Base-by-base conservation (phyloP, 2,797 vertebrate genomes). In the Sphaeramia orbicularis region DNA sequence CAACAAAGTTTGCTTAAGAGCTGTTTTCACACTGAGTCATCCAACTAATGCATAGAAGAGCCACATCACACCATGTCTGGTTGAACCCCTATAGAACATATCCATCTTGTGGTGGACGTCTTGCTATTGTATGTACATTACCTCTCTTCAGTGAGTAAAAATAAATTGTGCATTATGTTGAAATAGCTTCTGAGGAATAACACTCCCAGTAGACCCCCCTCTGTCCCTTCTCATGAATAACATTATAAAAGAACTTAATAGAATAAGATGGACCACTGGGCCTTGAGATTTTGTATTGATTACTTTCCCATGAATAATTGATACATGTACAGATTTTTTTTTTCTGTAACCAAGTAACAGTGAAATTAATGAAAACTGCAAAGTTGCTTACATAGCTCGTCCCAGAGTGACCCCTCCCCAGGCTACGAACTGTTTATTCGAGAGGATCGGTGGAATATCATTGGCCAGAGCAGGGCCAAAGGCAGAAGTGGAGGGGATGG, bases 401-500 rank as follows among this genome's bases (percentile, higher is more conserved):
- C 96, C 96, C 16, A 99, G 89, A 5, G 93, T 87, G 51, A 99
- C 95, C 6, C 97, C 96, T 87, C 97, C 98, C 98, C 98, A 99
- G 13, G 95, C 90, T 76, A 99, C 78, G 47, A 96, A 97, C 51
- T 99, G 97, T 81, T 96, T 98, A 87, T 99, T 99, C 64, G 98
- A 97, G 10, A 99, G 96, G 79, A 99, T 96, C 0, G 95, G 94
- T 4, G 96, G 96, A 55, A 95, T 81, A 49, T 95, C 92, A 21
- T 64, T 72, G 66, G 89, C 80, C 50, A 71, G 74, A 42, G 18
- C 57, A 15, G 84, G 47, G 49, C 44, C 75, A 35, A 68, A n/a
- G 37, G 58, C 32, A 3, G 86, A 60, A 62, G 75, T 68, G 61
- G 87, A 87, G 12, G 65, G 54, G 2, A 63, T 14, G 21, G 55